Conservation (phyloP, 2,113 vertebrate genomes). For the Lagenorhynchus albirostris region DNA sequence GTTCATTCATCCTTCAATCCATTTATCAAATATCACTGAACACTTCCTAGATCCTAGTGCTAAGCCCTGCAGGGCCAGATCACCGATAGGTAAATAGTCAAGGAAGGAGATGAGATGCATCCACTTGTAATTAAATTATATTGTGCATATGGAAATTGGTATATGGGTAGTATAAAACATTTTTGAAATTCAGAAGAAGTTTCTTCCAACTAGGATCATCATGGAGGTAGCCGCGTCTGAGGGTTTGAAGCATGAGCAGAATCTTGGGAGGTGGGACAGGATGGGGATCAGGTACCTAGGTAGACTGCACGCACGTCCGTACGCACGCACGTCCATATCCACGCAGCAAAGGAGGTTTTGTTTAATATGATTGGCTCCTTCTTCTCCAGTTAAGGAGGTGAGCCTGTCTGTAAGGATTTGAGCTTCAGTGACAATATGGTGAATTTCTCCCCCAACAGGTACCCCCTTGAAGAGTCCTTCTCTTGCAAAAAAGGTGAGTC, state of each 20-base stretch:
- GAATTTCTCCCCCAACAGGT: constrained; percentile 78
- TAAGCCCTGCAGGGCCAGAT: background rate
- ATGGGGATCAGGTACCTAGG: fast-evolving
- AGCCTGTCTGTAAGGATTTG: background rate
- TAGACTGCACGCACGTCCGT: fast-evolving
- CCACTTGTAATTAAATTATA: background rate
- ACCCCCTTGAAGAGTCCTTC: constrained; percentile 87
- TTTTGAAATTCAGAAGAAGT: background rate
- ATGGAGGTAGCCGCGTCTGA: background rate
- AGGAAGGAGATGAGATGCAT: background rate
- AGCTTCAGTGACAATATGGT: background rate
- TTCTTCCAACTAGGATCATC: background rate
- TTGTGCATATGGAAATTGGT: background rate
- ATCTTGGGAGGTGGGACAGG: background rate
- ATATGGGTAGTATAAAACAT: background rate
- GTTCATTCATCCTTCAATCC: background rate
- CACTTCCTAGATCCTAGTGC: background rate
- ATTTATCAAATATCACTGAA: background rate
- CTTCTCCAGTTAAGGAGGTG: background rate
- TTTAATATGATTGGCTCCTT: background rate
- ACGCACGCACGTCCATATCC: no score
- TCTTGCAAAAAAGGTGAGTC: constrained; percentile 85
- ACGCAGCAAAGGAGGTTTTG: background rate
- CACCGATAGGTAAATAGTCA: background rate
- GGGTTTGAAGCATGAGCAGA: background rate